These are phyloP conservation scores for Sanderia malayensis DNA, from an alignment of 30 jellyfish, hydroid and myxozoan species.

Conservation along the genomic window DNA sequence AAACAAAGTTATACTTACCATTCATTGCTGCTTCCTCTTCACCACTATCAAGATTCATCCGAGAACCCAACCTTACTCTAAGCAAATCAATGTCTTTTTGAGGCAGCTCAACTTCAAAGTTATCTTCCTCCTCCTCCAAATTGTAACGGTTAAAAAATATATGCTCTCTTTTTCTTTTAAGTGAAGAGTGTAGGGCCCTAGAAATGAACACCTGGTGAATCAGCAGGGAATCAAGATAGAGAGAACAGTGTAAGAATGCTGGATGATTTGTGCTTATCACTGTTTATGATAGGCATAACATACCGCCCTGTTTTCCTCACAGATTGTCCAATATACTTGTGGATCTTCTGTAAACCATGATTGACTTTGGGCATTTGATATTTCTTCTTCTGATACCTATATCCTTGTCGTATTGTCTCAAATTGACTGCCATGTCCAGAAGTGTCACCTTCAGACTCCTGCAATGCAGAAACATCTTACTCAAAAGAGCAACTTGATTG, in stretches of 20 bases:
- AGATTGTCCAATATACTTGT: constrained; percentile 46
- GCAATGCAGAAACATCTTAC: not conserved
- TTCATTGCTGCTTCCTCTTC: too few relatives aligned
- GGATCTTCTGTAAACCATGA: constrained; percentile 44
- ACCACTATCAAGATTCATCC: constrained; percentile 11
- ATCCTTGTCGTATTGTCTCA: constrained; percentile 61
- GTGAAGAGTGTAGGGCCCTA: constrained; percentile 39
- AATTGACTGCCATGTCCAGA: constrained; percentile 32
- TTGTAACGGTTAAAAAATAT: constrained; percentile 17
- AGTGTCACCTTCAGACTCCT: constrained; percentile 15
- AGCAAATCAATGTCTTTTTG: constrained; percentile 22
- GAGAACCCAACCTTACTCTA: constrained; percentile 43
- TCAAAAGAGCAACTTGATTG: too few relatives aligned
- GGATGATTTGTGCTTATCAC: constrained; percentile 2
- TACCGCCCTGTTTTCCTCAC: constrained; percentile 45
- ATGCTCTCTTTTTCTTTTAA: constrained; percentile 23
- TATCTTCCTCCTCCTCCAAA: constrained; percentile 31
- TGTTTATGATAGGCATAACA: constrained; percentile 2
- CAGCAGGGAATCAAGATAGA: not conserved
- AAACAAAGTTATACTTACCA: too few relatives aligned
- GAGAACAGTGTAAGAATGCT: not conserved
- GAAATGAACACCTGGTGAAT: not conserved
- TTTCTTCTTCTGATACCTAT: constrained; percentile 65
- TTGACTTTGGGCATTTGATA: constrained; percentile 54
- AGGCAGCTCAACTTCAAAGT: not conserved